Base-by-base conservation (phyloP, 2,888 invertebrate genomes). In the Caenorhabditis panamensis region DNA sequence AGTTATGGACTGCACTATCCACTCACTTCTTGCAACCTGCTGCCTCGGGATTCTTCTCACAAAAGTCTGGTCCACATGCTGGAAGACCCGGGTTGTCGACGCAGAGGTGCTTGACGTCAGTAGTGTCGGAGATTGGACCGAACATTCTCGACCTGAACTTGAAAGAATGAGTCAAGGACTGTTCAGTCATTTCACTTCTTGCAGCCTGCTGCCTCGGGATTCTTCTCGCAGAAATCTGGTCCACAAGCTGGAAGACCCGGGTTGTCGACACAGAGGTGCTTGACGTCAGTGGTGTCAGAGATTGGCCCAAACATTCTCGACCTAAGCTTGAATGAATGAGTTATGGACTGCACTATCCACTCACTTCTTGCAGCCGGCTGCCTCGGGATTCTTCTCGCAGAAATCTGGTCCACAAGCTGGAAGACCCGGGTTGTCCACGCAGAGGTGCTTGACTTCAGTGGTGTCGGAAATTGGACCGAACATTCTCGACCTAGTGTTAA, bases 1-100 rank as follows among this genome's bases (percentile, higher is more conserved):
- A n/a, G n/a, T n/a, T n/a, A n/a, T n/a, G n/a, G n/a, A n/a, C n/a
- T 4, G 31, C 9, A 9, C 9, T 6, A 4, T 24, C 26, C 13
- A 24, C 20, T 1, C 24, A 56, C 56, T 31, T 31, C 1, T 28
- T 28, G 28, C 56, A 56, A 3, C 56, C 56, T n/a, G 56, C 36
- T 2, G 56, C 56, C 1, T 56, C 56, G 18, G 56, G 56, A 16
- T 56, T 31, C 20, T 56, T 56, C 6, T 20, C 36, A 20, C 56
- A 56, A 18, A 56, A 56, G 36, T 56, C 56, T 6, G 26, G 54
- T 6, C 54, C 54, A 28, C 54, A 54, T 13, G 54, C 26, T 1
- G 56, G 36, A 18, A 56, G 31, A 18, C 36, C 20, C 20, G 56
- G 56, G 6, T 56, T 56, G n/a, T 54, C 8, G 54, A 54, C 56